These are phyloP conservation scores for Acrocephalus scirpaceus DNA, from an alignment of 2,797 vertebrate genomes.

Conservation along the genomic window DNA sequence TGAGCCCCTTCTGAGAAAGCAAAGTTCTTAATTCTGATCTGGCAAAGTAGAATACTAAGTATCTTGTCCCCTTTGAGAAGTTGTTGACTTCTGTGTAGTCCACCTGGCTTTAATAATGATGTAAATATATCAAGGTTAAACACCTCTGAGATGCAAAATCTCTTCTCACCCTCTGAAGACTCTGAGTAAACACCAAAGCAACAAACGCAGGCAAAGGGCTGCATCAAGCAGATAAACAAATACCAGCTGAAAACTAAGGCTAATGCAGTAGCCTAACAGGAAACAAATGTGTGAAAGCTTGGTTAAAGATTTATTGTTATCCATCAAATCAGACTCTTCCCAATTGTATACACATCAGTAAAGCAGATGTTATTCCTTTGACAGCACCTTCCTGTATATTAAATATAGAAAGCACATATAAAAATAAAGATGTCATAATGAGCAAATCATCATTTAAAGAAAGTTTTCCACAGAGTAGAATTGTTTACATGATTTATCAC, in stretches of 20 bases:
- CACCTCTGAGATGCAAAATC: neutral
- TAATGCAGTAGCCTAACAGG: neutral
- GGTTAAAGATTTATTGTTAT: neutral
- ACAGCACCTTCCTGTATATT: neutral
- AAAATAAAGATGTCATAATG: neutral
- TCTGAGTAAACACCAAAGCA: neutral
- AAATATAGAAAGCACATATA: neutral
- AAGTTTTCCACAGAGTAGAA: neutral
- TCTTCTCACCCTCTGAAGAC: neutral
- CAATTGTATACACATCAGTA: neutral
- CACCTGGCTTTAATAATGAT: neutral
- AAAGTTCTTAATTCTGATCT: neutral
- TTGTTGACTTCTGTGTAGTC: neutral
- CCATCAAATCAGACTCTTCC: neutral
- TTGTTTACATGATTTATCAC: neutral
- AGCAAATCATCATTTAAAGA: neutral
- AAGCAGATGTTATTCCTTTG: neutral
- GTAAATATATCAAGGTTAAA: neutral
- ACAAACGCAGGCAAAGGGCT: neutral
- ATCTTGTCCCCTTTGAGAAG: neutral
- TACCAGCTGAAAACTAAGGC: neutral
- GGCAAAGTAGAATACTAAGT: neutral
- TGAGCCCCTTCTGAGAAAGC: neutral
- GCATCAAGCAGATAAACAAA: neutral
- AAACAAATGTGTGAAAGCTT: neutral